phyloP scores from a whole-genome alignment of 2,113 vertebrate species.

The Hassar affinis region DNA sequence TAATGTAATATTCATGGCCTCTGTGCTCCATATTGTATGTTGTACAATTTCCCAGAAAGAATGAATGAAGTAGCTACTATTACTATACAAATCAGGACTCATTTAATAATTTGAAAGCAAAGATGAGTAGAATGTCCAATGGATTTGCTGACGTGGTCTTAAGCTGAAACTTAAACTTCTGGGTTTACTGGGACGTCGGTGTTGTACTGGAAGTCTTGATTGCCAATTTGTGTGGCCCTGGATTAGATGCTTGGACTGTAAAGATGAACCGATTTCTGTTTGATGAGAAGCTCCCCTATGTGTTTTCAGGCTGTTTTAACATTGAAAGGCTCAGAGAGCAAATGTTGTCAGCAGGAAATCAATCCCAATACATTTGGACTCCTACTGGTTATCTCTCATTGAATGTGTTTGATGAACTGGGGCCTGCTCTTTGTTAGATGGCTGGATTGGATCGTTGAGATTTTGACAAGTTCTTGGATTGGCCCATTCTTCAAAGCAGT shows the following conservation, averaged over 20 bases:
- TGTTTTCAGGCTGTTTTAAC: neutral
- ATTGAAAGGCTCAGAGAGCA: constrained; percentile 1
- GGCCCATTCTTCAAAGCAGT: neutral
- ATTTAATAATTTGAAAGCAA: neutral
- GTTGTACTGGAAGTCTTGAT: neutral
- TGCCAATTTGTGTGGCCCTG: constrained; percentile 11
- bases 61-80: neutral
- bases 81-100: neutral
- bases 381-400: neutral
- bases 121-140: neutral
- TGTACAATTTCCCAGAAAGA: neutral
- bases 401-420: neutral
- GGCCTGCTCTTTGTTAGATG: neutral
- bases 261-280: constrained; percentile 21
- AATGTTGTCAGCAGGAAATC: constrained; percentile 14
- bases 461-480: neutral
- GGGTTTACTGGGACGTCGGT: neutral
- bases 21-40: neutral
- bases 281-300: neutral
- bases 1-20: neutral
- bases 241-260: constrained; percentile 13
- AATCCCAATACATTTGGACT: neutral
- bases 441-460: neutral
- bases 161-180: neutral
- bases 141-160: neutral